phyloP scores from a whole-genome alignment of 2,113 vertebrate genomes.

The Larimichthys crocea region DNA sequence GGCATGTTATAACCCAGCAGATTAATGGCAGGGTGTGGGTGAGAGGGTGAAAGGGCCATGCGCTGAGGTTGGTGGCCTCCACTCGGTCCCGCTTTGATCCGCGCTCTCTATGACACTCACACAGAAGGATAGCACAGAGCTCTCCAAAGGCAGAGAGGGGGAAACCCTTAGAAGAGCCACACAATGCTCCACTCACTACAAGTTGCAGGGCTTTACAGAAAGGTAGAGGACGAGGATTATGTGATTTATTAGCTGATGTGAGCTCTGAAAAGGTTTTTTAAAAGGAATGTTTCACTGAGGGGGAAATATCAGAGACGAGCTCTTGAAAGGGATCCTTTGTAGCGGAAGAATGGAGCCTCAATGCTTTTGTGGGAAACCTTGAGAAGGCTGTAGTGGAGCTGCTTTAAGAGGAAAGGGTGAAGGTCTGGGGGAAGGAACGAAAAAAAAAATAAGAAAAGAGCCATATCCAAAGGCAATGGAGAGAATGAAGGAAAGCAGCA shows the following conservation, averaged over 20 bases:
- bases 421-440: constrained; percentile 41
- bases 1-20: constrained; percentile 60
- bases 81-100: constrained; percentile 73
- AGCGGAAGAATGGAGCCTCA: constrained; percentile 61
- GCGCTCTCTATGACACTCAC: constrained; percentile 31
- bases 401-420: constrained; percentile 50
- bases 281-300: constrained; percentile 69
- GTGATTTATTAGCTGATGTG: constrained; percentile 78
- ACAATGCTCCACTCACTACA: constrained; percentile 74
- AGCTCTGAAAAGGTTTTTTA: constrained; percentile 63
- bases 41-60: constrained; percentile 77
- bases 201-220: constrained; percentile 47
- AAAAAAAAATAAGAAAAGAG: constrained; percentile 21
- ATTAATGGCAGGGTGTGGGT: constrained; percentile 79
- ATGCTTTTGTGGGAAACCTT: constrained; percentile 60
- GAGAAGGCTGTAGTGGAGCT: constrained; percentile 46
- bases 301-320: constrained; percentile 71
- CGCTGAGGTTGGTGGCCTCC: constrained; percentile 62
- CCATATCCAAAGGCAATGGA: constrained; percentile 51
- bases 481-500: constrained; percentile 48
- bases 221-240: constrained; percentile 74
- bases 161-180: constrained; percentile 57
- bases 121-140: constrained; percentile 60
- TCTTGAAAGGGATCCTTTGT: constrained; percentile 77
- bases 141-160: constrained; percentile 52